Base-by-base conservation (phyloP, 2,113 vertebrate species). In the Callipepla squamata region DNA sequence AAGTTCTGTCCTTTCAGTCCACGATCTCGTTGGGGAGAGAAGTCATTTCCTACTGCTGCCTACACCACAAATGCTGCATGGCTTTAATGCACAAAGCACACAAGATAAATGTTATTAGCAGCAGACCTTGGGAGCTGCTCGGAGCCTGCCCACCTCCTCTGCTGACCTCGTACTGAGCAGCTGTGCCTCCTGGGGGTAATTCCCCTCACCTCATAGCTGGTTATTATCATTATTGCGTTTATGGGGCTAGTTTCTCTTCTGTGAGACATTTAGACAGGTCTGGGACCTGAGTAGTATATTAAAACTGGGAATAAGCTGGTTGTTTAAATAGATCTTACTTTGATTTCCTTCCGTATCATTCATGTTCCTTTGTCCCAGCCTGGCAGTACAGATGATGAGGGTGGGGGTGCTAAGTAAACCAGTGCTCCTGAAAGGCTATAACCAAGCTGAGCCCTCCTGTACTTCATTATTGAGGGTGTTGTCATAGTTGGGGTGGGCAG, bases 281-380 rank as follows among this genome's bases (percentile, higher is more conserved):
- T 90, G 91, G 85, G 91, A 80, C 40, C 44, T 74, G 76, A 80
- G 44, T 34, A 42, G 73, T 76, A 86, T 88, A 90, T 94, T 93
- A 95, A 94, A 73, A 19, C 13, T 85, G 87, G 92, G 95, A 96
- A 91, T 95, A 83, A 86, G 69, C 26, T 65, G 48, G 45, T 88
- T 58, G 77, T 62, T 92, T 83, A 83, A 94, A 87, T 13, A 77
- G 58, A 87, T 61, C 47, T 95, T 57, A 9, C 44, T 82, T 59
- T 85, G 51, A 83, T 94, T 96, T 92, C 63, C 65, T 70, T 92
- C 57, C 1, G 68, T 57, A 44, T 61, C 89, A 63, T 75, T 77
- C n/a, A 4, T 7, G 80, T 86, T 72, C 36, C 69, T 86, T 61
- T 75, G 40, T 90, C 85, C n/a, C 90, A 94, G 62, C 30, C 62